Evolutionary conservation across 2,888 invertebrate species (phyloP).

Genomic region (Ferdinandea cuprea): DNA sequence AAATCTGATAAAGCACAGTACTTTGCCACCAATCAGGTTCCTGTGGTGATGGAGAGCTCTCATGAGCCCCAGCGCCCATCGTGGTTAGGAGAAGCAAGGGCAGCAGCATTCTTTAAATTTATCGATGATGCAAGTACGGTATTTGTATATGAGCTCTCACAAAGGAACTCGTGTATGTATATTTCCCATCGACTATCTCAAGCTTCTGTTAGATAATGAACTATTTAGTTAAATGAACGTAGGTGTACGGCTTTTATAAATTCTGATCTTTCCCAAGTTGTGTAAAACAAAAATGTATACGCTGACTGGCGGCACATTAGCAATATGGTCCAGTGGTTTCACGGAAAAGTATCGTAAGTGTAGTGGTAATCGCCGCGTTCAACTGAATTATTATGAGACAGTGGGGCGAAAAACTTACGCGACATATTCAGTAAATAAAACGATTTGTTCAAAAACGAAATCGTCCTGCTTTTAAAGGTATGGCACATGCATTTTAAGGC

Average conservation of each 20-base stretch:
- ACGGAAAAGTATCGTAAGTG: conserved; percentile 20
- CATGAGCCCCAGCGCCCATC: conserved; percentile 24
- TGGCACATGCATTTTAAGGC: too few species aligned
- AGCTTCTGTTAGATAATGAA: conserved; percentile 3
- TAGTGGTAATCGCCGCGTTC: conserved; percentile 2
- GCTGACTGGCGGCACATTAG: conserved; percentile 3
- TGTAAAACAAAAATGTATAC: not conserved
- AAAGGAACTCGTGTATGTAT: conserved; percentile 8
- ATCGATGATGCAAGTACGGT: not conserved
- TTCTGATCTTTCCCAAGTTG: conserved; percentile 34
- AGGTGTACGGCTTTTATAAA: conserved; percentile 56
- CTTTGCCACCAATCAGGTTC: conserved; percentile 89
- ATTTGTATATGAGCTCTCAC: conserved; percentile 10
- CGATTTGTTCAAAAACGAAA: too few species aligned
- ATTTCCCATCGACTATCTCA: conserved; percentile 3
- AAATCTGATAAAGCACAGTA: conserved; percentile 90
- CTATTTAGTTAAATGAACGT: conserved; percentile 50
- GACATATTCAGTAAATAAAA: too few species aligned
- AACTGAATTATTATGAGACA: conserved; percentile 16
- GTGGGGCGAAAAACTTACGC: too few species aligned
- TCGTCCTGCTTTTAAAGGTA: too few species aligned
- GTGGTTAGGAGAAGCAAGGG: conserved; percentile 22
- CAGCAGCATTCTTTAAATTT: conserved; percentile 38
- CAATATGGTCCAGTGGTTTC: conserved; percentile 58
- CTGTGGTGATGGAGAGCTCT: conserved; percentile 22